Base-by-base conservation (phyloP, 2,888 invertebrate species). In the Griposia aprilina region DNA sequence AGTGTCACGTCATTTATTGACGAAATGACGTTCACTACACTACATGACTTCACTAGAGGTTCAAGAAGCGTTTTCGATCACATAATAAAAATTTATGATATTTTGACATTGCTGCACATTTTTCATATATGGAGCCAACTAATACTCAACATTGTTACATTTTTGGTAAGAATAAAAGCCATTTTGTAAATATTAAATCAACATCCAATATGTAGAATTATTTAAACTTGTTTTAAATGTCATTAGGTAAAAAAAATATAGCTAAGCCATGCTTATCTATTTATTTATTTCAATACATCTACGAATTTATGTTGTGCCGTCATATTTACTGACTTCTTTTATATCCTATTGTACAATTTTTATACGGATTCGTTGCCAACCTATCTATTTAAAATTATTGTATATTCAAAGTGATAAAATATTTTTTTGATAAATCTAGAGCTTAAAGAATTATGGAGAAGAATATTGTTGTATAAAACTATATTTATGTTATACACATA, bases 401-500 rank as follows among this genome's bases (percentile, higher is more conserved):
- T 71, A 74, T 48, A 77, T 77, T 23, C 62, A 78, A 73, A 73
- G 52, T 63, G 68, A 74, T 72, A 69, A 71, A 67, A 63, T 65
- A 63, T 67, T 48, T 57, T 36, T 68, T 76, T 79, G 66, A 78
- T 71, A 75, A 65, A 50, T 65, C 84, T 84, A 79, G 36, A 74
- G 48, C 23, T 79, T 71, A 71, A 72, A 75, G 45, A 70, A 72
- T 72, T 76, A 78, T 71, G 66, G 73, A 80, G 81, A 81, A 69
- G 23, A 76, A 74, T 59, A 74, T 45, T 59, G 67, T 65, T 36
- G 63, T 80, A 65, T 84, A 69, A 80, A 84, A 80, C 59, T 80
- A 81, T 84, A 82, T 60, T 63, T 71, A 76, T 70, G 57, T 70
- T 76, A 76, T 79, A 89, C 87, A 87, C 86, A 87, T 82, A 87